Evolutionary conservation across 2,113 vertebrate genomes (phyloP).

Genomic region (Arenaria interpres): DNA sequence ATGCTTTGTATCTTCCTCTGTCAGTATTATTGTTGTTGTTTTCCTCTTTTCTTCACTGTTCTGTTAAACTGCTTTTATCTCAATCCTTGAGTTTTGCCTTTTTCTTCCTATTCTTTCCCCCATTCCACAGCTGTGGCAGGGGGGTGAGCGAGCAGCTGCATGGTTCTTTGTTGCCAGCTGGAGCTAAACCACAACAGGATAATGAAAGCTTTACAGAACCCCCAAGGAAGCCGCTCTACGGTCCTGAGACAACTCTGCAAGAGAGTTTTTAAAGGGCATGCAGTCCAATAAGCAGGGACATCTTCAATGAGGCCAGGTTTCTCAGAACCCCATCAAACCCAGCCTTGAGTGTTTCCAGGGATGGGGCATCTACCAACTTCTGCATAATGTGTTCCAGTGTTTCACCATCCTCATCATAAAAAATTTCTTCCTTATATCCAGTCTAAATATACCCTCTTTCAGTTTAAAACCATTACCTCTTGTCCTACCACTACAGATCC

Average conservation of each 20-base stretch:
- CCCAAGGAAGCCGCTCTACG: background rate
- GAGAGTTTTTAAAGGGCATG: background rate
- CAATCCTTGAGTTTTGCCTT: background rate
- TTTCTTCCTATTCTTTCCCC: background rate
- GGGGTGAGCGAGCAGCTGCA: background rate
- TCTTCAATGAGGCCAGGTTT: background rate
- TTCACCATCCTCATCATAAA: background rate
- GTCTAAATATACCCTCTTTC: background rate
- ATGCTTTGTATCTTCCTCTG: background rate
- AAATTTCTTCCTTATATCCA: background rate
- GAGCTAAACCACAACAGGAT: background rate
- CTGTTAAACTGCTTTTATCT: background rate
- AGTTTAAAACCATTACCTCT: background rate
- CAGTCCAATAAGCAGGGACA: background rate
- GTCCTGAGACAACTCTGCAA: background rate
- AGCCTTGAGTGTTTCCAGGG: background rate
- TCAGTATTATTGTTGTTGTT: background rate
- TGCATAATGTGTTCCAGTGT: background rate
- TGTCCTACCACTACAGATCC: background rate
- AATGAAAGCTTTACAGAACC: background rate
- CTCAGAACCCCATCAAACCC: background rate
- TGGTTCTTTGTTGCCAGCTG: background rate
- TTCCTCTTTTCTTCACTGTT: background rate
- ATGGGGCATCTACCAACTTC: background rate
- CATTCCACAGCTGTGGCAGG: background rate